Percentiles rank a stretch among this genome's conserved stretches.
These are phyloP conservation scores for Pollenia labialis DNA, from an alignment of 2,888 invertebrate genomes.

Conservation along the genomic window DNA sequence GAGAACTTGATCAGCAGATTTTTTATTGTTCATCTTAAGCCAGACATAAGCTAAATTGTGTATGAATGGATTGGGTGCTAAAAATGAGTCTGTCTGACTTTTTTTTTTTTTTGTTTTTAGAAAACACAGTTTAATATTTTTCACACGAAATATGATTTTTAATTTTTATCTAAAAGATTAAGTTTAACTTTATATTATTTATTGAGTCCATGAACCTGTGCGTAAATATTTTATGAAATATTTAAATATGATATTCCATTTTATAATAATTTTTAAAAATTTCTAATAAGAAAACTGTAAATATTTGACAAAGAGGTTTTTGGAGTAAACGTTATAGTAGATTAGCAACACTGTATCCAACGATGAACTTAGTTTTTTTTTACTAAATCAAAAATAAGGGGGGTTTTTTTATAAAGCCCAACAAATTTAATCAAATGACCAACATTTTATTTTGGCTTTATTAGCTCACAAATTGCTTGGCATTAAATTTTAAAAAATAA, in stretches of 20 bases:
- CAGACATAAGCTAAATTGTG: constrained; percentile 47
- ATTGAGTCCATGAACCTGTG: constrained; percentile 53
- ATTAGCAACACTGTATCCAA: neutral
- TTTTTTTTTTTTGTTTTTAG: neutral
- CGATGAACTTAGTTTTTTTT: neutral
- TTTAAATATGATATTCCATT: constrained; percentile 40
- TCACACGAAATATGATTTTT: constrained; percentile 61
- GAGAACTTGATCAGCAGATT: constrained; percentile 15
- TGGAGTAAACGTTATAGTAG: neutral
- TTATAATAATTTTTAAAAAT: constrained; percentile 10
- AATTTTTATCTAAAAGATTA: constrained; percentile 32
- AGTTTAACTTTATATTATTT: neutral
- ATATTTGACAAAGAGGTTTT: neutral
- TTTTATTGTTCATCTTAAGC: constrained; percentile 33
- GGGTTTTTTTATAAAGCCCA: too few relatives aligned
- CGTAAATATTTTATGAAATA: constrained; percentile 15
- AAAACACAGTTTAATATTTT: constrained; percentile 24
- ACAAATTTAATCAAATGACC: too few relatives aligned
- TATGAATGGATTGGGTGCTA: constrained; percentile 33
- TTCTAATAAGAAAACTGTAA: constrained; percentile 1
- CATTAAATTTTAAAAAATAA: too few relatives aligned
- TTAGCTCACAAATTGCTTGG: too few relatives aligned
- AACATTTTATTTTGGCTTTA: too few relatives aligned
- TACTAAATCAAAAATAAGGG: too few relatives aligned
- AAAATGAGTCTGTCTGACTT: constrained; percentile 12